Evolutionary conservation across 1,140 invertebrate species (phyloP).

Genomic region (Lucilia cuprina): DNA sequence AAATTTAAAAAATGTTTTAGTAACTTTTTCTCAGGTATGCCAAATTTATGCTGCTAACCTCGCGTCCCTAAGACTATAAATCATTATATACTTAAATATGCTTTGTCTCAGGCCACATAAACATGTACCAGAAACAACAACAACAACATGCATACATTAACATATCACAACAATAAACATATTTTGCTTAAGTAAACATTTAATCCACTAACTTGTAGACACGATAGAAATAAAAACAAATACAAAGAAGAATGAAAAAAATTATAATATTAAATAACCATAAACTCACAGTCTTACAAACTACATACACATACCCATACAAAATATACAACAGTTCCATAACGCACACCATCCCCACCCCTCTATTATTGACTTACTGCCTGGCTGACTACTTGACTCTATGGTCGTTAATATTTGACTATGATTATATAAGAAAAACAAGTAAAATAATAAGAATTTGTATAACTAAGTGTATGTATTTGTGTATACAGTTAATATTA

Average conservation of each 20-base stretch:
- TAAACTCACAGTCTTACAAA: background rate
- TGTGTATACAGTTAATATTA: background rate
- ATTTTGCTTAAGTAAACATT: conserved; percentile 38
- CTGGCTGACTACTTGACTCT: background rate
- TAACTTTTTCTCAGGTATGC: background rate
- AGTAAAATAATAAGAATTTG: background rate
- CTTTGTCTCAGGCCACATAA: background rate
- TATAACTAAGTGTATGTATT: background rate
- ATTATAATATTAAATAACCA: conserved; percentile 8
- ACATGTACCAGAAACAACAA: no score
- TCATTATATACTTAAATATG: background rate
- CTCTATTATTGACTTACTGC: background rate
- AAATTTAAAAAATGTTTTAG: no score
- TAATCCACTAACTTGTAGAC: conserved; percentile 37
- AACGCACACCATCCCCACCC: background rate
- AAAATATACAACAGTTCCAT: no score
- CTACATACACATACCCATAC: background rate
- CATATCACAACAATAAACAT: conserved; percentile 39
- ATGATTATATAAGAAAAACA: background rate
- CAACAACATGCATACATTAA: background rate
- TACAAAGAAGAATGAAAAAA: background rate
- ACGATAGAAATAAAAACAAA: background rate
- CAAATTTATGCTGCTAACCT: background rate
- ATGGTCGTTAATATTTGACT: no score
- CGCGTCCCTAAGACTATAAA: background rate